Conservation (phyloP, 2,113 vertebrate species). For the Anarhynchus alexandrinus region DNA sequence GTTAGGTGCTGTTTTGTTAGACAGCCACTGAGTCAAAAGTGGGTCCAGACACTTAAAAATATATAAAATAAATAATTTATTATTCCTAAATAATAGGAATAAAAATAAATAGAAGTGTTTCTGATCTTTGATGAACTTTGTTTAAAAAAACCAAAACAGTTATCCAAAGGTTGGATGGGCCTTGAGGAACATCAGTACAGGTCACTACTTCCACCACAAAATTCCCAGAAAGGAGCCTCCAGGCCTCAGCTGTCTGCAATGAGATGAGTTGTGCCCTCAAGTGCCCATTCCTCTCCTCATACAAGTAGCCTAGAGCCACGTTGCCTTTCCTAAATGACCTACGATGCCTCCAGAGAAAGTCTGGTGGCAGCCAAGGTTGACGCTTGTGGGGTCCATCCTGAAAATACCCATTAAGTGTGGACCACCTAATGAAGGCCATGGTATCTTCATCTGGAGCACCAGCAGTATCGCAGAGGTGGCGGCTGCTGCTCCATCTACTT, state of each 20-base stretch:
- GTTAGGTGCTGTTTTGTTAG: background rate
- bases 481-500: background rate
- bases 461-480: fast-evolving
- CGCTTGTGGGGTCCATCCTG: background rate
- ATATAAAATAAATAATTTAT: too few species aligned
- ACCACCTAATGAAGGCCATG: background rate
- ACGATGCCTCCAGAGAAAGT: background rate
- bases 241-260: background rate
- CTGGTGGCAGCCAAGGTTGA: background rate
- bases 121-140: background rate
- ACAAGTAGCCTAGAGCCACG: background rate
- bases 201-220: background rate
- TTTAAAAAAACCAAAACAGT: background rate
- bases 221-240: background rate
- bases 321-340: background rate
- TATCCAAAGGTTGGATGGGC: background rate
- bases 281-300: background rate
- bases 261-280: background rate
- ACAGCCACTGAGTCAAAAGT: background rate
- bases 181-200: background rate
- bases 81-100: too few species aligned
- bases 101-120: background rate
- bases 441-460: background rate
- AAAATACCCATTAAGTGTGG: background rate
- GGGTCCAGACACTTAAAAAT: background rate